Evolutionary conservation across 1,140 invertebrate species (phyloP), one percentile per base, ranked within the genome.

Genomic region (Sminthurinus signatus): DNA sequence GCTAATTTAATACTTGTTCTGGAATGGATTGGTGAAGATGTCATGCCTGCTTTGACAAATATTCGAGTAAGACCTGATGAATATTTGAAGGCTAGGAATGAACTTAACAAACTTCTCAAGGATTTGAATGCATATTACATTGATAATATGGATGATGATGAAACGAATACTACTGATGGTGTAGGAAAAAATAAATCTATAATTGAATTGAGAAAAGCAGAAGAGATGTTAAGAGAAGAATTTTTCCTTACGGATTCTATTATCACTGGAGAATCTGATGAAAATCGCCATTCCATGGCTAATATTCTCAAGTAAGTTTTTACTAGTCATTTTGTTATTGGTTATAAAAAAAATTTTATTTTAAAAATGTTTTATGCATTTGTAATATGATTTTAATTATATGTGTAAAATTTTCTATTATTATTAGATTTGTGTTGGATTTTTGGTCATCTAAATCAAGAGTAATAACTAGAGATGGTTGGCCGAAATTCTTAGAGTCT

Each of bases 1-100:
- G 59, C 69, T 4, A 70, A 70, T 51, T 39, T 63, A 12, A 58
- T 29, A 10, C 46, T 70, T 15, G 14, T 67, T 2, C 43, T 70
- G 32, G 44, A 65, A 50, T 70, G 69, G 69, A 54, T 67, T 15
- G 55, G 46, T 19, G 65, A 67, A 32, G 12, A 52, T 58, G 58
- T 67, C 1, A 43, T 64, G 25, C 55, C 12, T 2, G 3, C 29
- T 44, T 64, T 67, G 21, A 44, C 29, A 28, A 63, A 50, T 12
- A 2, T 2, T 23, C 28, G 12, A 27, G 29, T 42, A 17, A 19
- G 14, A 29, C 48, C 5, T 27, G 1, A 4, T 23, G 60, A 54
- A 32, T 27, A 52, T 12, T 43, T 28, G 42, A 1, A 17, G 50
- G 51, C 5, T 25, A 10, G 17, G 44, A 48, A 19, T 5, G 44